These are phyloP conservation scores for Neuroscelio doddi DNA, from an alignment of 2,888 invertebrate genomes.

Conservation along the genomic window DNA sequence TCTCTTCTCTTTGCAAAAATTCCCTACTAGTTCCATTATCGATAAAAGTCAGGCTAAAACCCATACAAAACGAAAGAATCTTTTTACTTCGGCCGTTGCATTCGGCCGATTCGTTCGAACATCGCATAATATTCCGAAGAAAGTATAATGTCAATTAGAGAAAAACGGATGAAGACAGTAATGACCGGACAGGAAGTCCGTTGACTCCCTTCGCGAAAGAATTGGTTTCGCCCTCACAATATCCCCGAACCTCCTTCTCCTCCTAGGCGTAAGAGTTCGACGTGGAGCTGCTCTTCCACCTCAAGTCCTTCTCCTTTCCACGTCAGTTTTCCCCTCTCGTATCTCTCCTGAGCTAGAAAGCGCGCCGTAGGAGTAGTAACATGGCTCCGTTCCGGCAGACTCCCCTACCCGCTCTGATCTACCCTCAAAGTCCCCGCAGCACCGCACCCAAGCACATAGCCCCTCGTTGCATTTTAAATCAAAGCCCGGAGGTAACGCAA, in stretches of 20 bases:
- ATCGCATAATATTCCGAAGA: constrained; percentile 24
- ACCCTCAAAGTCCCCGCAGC: constrained; percentile 36
- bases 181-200: constrained; percentile 29
- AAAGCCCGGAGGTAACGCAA: constrained; percentile 72
- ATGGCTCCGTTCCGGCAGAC: constrained; percentile 44
- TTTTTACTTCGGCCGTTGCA: background rate
- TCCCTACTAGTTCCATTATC: no score
- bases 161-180: constrained; percentile 14
- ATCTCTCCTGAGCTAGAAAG: constrained; percentile 31
- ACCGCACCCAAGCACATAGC: constrained; percentile 53
- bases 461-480: constrained; percentile 72
- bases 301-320: constrained; percentile 17
- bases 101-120: no score
- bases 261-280: constrained; percentile 35
- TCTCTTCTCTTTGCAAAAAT: no score
- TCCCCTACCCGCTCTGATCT: constrained; percentile 40
- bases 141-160: constrained; percentile 15
- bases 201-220: constrained; percentile 39
- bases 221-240: constrained; percentile 28
- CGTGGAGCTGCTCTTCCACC: constrained; percentile 14
- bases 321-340: constrained; percentile 21
- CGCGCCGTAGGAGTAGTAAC: constrained; percentile 31
- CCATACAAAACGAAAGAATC: constrained; percentile 10
- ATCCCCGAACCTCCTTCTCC: constrained; percentile 23
- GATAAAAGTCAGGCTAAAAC: background rate